Evolutionary conservation across 2,113 vertebrate genomes (phyloP), one percentile per base, ranked within the genome.

Genomic region (Nannobrachium achirus): DNA sequence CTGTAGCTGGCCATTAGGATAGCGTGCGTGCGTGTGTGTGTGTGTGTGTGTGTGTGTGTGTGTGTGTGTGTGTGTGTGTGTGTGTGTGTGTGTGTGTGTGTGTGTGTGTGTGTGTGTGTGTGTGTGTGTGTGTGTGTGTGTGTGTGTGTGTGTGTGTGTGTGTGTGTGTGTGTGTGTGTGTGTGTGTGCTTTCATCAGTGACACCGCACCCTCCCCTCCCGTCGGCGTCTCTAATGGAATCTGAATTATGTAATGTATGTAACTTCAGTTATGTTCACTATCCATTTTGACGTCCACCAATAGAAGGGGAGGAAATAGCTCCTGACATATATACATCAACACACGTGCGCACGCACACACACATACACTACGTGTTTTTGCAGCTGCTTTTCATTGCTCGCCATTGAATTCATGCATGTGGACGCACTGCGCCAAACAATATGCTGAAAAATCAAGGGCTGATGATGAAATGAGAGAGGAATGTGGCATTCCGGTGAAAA

Each of bases 351-450:
- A 48, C 63, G 41, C 52, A 45, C 51, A 60, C 48, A 60, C 49
- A 33, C 44, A 40, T 0, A 56, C 7, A 8, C n/a, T 62, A 7
- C 1, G 1, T 66, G 67, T 62, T 50, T 66, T 58, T 59, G 64
- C 55, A 73, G 70, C 70, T 69, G 70, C 59, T 69, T 42, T 45
- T 73, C 58, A 58, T 66, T 62, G 69, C 72, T 50, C 46, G 44
- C 51, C 46, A n/a, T 41, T 66, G 57, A 62, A 71, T 66, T 62
- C 68, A 63, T 63, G n/a, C 53, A 48, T 52, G 62, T 72, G 46
- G 69, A 63, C 46, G 56, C 56, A 72, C 45, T 67, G n/a, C 56
- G 25, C 57, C n/a, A 52, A 70, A 70, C 73, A 70, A 75, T 75
- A 64, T 19, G 50, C 15, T 46, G 49, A 49, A 65, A 45, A 65